Evolutionary conservation across 2,113 vertebrate species (phyloP).

Genomic region (Mustelus asterias): DNA sequence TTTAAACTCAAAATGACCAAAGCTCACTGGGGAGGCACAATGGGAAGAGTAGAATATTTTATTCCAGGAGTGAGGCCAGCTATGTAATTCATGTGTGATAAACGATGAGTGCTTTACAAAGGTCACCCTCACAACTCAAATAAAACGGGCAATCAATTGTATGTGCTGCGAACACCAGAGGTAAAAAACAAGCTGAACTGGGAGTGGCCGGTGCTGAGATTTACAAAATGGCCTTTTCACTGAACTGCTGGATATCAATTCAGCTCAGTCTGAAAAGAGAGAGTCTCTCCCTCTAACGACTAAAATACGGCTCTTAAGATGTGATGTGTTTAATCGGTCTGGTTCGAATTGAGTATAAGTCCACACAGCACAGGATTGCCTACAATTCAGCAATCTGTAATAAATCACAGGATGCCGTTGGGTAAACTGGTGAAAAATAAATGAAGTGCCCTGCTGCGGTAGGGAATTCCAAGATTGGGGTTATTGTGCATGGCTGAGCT

Average conservation of each 20-base stretch:
- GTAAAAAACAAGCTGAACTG: neutral
- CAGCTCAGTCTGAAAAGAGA: neutral
- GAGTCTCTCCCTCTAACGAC: neutral
- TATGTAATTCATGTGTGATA: neutral
- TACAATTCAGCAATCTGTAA: slow-evolving; percentile 1
- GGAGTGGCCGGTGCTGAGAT: neutral
- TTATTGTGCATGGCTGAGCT: neutral
- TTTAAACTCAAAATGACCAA: neutral
- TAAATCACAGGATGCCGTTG: neutral
- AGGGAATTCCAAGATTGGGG: neutral
- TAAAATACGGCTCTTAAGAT: neutral
- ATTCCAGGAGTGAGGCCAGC: neutral
- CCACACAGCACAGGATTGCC: neutral
- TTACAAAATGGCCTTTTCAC: neutral
- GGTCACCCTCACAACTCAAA: slow-evolving; percentile 1
- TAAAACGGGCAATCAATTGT: slow-evolving; percentile 28
- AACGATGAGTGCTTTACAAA: slow-evolving; percentile 1
- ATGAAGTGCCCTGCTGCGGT: neutral
- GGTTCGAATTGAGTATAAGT: slow-evolving; percentile 6
- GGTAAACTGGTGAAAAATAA: neutral
- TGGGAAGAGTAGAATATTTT: neutral
- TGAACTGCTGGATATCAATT: neutral
- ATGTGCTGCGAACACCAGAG: neutral
- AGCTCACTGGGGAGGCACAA: neutral
- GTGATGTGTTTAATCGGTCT: neutral